A percentile compares a stretch with the other conserved stretches of the same genome.
phyloP scores from a whole-genome alignment of 2,888 invertebrate species.

The Habrosyne pyritoides region DNA sequence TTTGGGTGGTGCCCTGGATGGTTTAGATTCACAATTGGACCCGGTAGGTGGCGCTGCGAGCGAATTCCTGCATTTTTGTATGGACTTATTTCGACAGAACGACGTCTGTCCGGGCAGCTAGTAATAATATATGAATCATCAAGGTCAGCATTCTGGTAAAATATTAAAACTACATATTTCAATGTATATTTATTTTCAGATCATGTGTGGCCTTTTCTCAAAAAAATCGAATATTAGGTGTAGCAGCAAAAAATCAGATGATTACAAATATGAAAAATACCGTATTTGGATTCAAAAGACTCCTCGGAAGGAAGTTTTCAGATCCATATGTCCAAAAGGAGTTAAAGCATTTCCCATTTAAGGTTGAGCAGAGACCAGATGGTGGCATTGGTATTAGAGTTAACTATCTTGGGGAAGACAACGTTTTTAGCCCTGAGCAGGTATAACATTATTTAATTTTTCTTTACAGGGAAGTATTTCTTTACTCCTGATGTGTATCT shows the following conservation, averaged over 20 bases:
- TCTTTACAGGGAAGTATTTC: too few species aligned
- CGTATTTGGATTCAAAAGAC: slow-evolving; percentile 95
- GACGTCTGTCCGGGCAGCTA: too few species aligned
- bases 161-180: too few species aligned
- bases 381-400: slow-evolving; percentile 95
- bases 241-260: slow-evolving; percentile 98
- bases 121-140: too few species aligned
- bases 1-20: too few species aligned
- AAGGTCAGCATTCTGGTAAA: too few species aligned
- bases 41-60: too few species aligned
- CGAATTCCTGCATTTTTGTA: too few species aligned
- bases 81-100: too few species aligned
- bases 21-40: too few species aligned
- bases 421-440: slow-evolving; percentile 95
- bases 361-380: slow-evolving; percentile 88
- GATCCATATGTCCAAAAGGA: slow-evolving; percentile 96
- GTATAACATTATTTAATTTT: slow-evolving; percentile 35
- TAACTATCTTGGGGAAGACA: slow-evolving; percentile 93
- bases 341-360: slow-evolving; percentile 90
- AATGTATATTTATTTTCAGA: slow-evolving; percentile 81
- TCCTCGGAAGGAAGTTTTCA: slow-evolving; percentile 94
- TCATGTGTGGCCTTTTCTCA: slow-evolving; percentile 97
- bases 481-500: too few species aligned
- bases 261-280: slow-evolving; percentile 99
- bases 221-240: slow-evolving; percentile 96